Base-by-base conservation (phyloP, 2,797 vertebrate genomes). In the Austrolebias charrua region DNA sequence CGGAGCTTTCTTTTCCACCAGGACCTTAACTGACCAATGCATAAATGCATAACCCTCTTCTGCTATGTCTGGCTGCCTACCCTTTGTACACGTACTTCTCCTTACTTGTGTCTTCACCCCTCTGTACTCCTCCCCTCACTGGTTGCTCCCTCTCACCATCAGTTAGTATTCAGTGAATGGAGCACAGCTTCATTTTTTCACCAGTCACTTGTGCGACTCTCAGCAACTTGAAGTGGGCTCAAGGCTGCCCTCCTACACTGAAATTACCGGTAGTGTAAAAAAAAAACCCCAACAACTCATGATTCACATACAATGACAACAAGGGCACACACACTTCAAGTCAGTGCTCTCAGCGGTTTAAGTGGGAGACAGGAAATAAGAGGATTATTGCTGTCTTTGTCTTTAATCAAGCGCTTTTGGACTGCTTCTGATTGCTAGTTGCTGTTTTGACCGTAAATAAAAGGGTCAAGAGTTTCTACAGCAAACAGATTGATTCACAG, bases 31-130 rank as follows among this genome's bases (percentile, higher is more conserved):
- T 81, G 84, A 83, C 87, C 86, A 62, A 83, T 83, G 78, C 83
- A 86, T 90, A 83, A 83, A 89, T 87, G 79, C 66, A 88, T 83
- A 72, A 80, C 72, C 73, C 59, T 73, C 60, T 62, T 56, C 66
- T 69, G 59, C 44, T 33, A 73, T 52, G 43, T 77, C 72, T 65
- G 69, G 44, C 74, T 28, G 55, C 65, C 66, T 78, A 62, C 54
- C 48, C 56, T 79, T 76, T 80, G 69, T 68, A n/a, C n/a, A n/a
- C n/a, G n/a, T n/a, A 58, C 76, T 28, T 52, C 42, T 48, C 47
- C 68, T 63, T 7, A 46, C 66, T 55, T 6, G 11, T 59, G 70
- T 72, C 60, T 60, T 45, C 43, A 68, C 60, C 75, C 72, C 71
- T 64, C 45, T 57, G 43, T 63, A 69, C 43, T 44, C 19, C 49